These are phyloP conservation scores for Ctenopoma multispine DNA, from an alignment of 2,797 vertebrate genomes.

Conservation along the genomic window DNA sequence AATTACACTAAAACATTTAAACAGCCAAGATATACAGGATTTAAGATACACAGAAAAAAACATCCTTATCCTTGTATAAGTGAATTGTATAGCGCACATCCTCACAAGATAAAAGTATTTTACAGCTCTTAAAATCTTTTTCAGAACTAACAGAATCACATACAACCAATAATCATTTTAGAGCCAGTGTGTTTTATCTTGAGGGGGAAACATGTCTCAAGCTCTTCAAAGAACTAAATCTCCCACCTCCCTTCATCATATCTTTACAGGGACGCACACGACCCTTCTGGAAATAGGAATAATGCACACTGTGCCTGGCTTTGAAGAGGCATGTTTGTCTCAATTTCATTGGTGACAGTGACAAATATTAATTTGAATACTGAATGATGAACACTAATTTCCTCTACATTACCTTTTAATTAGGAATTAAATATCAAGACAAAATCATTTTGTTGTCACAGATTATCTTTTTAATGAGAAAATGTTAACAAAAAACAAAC, in stretches of 20 bases:
- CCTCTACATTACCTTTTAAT: neutral
- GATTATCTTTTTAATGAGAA: neutral
- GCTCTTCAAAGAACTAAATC: slow-evolving; percentile 66
- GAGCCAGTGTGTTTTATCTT: slow-evolving; percentile 66
- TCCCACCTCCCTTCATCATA: slow-evolving; percentile 60
- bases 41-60: slow-evolving; percentile 39
- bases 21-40: slow-evolving; percentile 28
- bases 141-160: slow-evolving; percentile 25
- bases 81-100: slow-evolving; percentile 18
- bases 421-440: neutral
- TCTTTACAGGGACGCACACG: slow-evolving; percentile 49
- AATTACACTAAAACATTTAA: slow-evolving; percentile 52
- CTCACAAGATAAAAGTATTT: slow-evolving; percentile 29
- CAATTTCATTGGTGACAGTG: slow-evolving; percentile 6
- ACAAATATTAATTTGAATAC: neutral
- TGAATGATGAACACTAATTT: neutral
- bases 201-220: slow-evolving; percentile 56
- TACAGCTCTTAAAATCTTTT: slow-evolving; percentile 43
- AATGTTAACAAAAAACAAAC: neutral
- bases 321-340: slow-evolving; percentile 27
- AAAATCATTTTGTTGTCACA: neutral
- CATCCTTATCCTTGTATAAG: slow-evolving; percentile 30
- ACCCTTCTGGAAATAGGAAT: slow-evolving; percentile 42
- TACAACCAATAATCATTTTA: slow-evolving; percentile 53
- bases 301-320: slow-evolving; percentile 23